These are phyloP conservation scores for Himalopsyche anomala DNA, from an alignment of 2,888 invertebrate genomes.

Conservation along the genomic window DNA sequence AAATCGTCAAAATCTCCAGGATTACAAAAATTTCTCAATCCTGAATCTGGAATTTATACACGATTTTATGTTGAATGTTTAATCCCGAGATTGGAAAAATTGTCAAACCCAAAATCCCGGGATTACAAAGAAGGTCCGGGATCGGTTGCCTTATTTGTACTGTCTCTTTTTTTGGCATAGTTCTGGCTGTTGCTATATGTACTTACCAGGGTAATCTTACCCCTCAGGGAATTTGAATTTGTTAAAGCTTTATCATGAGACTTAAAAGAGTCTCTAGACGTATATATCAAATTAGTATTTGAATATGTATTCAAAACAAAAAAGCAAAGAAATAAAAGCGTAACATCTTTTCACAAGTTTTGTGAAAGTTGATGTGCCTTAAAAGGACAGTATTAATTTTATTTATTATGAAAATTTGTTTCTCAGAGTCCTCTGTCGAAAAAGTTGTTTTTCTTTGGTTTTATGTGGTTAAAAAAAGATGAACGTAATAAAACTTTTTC, in stretches of 20 bases:
- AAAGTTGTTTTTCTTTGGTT: constrained; percentile 26
- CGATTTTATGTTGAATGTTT: too few relatives aligned
- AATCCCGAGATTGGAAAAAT: too few relatives aligned
- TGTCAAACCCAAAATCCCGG: too few relatives aligned
- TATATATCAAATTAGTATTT: constrained; percentile 49
- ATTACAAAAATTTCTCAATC: too few relatives aligned
- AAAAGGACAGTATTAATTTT: constrained; percentile 64
- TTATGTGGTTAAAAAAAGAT: constrained; percentile 36
- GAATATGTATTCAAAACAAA: constrained; percentile 35
- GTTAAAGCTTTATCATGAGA: neutral
- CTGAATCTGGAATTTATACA: too few relatives aligned
- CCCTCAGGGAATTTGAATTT: neutral
- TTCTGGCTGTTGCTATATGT: too few relatives aligned
- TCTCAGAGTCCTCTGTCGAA: neutral
- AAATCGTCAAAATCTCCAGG: too few relatives aligned
- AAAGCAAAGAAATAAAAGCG: constrained; percentile 46
- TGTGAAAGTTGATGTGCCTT: constrained; percentile 57
- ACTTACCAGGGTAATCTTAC: too few relatives aligned
- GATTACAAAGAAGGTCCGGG: too few relatives aligned
- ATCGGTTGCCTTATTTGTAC: too few relatives aligned
- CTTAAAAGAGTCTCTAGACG: constrained; percentile 36
- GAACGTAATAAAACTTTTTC: constrained; percentile 55
- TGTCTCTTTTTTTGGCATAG: too few relatives aligned
- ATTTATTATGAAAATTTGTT: constrained; percentile 62
- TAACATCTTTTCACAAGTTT: constrained; percentile 42